Base-by-base conservation (phyloP, 2,113 vertebrate species). In the Macrotus californicus region DNA sequence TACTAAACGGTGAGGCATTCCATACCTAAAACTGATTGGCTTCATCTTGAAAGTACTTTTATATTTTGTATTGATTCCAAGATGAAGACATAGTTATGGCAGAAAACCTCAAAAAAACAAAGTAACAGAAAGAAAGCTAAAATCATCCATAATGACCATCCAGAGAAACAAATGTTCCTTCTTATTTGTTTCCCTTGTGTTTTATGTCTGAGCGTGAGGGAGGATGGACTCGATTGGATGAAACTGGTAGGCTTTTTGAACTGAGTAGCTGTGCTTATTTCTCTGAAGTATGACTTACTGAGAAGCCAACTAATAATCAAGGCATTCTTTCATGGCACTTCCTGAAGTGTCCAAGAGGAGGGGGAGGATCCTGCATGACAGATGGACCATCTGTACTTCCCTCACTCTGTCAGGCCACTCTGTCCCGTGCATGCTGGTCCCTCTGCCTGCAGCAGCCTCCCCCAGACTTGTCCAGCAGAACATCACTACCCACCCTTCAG, bases 1-100 rank as follows among this genome's bases (percentile, higher is more conserved):
- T 29, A 92, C 15, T 81, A 97, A 98, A 98, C 88, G 97, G 96
- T 95, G 94, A 98, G 98, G 85, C 67, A 11, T 24, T 56, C 52
- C 79, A 70, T 41, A 96, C 46, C 41, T 94, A n/a, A 97, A 81
- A 93, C 89, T 85, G 13, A 72, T 3, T 80, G 52, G 77, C 73
- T 83, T 64, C 54, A 7, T 34, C 80, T 64, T 82, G 31, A 41
- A 92, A 79, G 59, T 64, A 52, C 48, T 87, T 87, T 36, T 34
- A 41, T 90, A 83, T 77, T 81, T 73, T 93, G 15, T 50, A 86
- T 70, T 87, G 76, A 87, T 54, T 77, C 72, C 24, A 76, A 91
- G 76, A 91, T 39, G 34, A 80, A 75, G 36, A 91, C 8, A 26
- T 3, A 61, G 13, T 34, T 85, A 86, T 24, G 56, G 0, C 50